Evolutionary conservation across 2,797 vertebrate species (phyloP).

Genomic region (Coendou prehensilis): DNA sequence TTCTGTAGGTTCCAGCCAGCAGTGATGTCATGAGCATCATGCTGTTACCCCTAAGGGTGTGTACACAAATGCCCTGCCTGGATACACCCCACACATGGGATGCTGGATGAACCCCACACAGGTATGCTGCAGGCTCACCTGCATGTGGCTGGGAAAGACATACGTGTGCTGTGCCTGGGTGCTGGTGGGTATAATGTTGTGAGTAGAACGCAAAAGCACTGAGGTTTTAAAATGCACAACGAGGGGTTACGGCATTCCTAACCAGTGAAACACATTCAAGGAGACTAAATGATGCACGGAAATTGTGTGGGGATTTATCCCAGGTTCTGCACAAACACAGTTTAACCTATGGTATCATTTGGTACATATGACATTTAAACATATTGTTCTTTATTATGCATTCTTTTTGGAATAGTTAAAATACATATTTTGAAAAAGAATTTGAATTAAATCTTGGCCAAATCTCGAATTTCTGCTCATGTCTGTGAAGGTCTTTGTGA

Average conservation of each 20-base stretch:
- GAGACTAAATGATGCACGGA: not conserved
- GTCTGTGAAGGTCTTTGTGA: not conserved
- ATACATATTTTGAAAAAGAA: not conserved
- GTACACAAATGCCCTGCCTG: rapidly evolving
- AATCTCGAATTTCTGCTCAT: not conserved
- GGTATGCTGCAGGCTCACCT: rapidly evolving
- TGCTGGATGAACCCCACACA: not conserved
- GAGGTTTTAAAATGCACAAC: not conserved
- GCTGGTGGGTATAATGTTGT: not conserved
- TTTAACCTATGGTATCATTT: not conserved
- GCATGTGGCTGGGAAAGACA: not conserved
- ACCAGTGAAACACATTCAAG: not conserved
- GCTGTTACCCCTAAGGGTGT: rapidly evolving
- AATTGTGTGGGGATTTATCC: not conserved
- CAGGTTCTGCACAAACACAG: not conserved
- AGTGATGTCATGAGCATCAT: rapidly evolving
- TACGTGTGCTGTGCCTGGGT: rapidly evolving
- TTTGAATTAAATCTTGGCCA: not conserved
- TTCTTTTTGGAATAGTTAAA: not conserved
- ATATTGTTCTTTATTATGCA: not conserved
- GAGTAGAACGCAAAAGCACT: not conserved
- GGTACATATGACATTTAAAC: not conserved
- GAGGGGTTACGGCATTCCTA: no score
- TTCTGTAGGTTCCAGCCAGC: not conserved
- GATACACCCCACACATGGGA: rapidly evolving